Percentiles rank a stretch among this genome's conserved stretches.
phyloP scores from a whole-genome alignment of 2,113 vertebrate species.

The Psilopogon haemacephalus region DNA sequence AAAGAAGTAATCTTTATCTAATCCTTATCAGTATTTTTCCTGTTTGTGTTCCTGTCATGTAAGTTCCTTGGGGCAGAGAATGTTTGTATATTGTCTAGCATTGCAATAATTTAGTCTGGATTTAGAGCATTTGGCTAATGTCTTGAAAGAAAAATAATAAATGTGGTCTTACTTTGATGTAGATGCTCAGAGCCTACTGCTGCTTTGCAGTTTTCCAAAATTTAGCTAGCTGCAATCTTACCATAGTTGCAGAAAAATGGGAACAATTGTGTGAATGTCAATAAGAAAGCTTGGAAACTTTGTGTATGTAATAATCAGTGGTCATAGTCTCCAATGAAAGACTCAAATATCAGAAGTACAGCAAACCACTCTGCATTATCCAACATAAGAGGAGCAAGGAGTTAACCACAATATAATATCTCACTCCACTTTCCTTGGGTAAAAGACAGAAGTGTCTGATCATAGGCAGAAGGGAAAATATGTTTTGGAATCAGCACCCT shows the following conservation, averaged over 20 bases:
- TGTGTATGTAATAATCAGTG: background rate
- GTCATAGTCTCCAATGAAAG: background rate
- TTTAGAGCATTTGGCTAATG: slow-evolving; percentile 45
- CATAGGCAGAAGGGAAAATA: background rate
- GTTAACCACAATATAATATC: slow-evolving; percentile 4
- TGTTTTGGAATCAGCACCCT: background rate
- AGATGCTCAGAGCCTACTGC: background rate
- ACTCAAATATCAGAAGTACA: background rate
- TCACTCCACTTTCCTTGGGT: background rate
- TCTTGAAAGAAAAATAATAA: slow-evolving; percentile 60
- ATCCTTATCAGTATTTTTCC: slow-evolving; percentile 30
- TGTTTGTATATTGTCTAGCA: slow-evolving; percentile 61
- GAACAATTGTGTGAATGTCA: background rate
- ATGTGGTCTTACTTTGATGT: slow-evolving; percentile 21
- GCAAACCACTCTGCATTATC: background rate
- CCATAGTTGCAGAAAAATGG: background rate
- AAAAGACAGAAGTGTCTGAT: background rate
- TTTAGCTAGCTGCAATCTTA: background rate
- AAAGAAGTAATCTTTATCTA: slow-evolving; percentile 51
- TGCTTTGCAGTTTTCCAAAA: background rate
- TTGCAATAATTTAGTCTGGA: slow-evolving; percentile 53
- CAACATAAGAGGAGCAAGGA: background rate
- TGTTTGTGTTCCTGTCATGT: slow-evolving; percentile 33
- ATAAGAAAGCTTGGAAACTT: background rate
- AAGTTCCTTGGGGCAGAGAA: slow-evolving; percentile 35